Conservation (phyloP, 2,888 invertebrate species). For the Spodoptera littoralis region DNA sequence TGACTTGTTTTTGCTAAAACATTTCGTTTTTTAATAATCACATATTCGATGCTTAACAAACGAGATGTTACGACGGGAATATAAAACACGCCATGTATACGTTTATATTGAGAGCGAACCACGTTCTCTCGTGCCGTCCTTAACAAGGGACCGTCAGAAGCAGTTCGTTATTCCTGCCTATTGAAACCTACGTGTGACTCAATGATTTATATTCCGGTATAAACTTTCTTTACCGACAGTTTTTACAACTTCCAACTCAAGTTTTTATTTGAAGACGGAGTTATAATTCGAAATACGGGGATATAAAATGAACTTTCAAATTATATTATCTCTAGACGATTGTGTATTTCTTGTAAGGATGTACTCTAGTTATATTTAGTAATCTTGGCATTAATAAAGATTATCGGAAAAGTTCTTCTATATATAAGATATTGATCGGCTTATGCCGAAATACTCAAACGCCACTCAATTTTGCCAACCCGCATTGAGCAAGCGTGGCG, state of each 20-base stretch:
- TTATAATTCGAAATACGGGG: slow-evolving; percentile 1
- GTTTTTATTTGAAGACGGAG: slow-evolving; percentile 6
- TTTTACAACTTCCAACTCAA: slow-evolving; percentile 1
- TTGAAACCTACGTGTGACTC: slow-evolving; percentile 37
- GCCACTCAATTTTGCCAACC: no score
- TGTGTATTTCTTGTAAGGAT: not conserved
- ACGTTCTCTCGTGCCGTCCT: slow-evolving; percentile 5
- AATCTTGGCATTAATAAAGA: not conserved
- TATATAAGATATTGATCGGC: slow-evolving; percentile 5
- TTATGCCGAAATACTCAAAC: no score
- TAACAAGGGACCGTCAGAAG: slow-evolving; percentile 47
- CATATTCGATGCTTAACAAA: no score
- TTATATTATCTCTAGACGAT: not conserved
- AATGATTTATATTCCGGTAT: slow-evolving; percentile 42
- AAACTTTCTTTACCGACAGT: slow-evolving; percentile 28
- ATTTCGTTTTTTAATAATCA: no score
- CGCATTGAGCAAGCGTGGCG: no score
- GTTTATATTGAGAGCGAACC: not conserved
- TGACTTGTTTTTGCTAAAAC: no score
- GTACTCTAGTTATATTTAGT: not conserved
- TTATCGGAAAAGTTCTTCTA: not conserved
- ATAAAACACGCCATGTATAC: no score
- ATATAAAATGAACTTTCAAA: not conserved
- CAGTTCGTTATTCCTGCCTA: slow-evolving; percentile 41
- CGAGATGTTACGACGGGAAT: no score